Evolutionary conservation across 2,797 vertebrate species (phyloP), one percentile per base, ranked within the genome.

Genomic region (Pampus argenteus): DNA sequence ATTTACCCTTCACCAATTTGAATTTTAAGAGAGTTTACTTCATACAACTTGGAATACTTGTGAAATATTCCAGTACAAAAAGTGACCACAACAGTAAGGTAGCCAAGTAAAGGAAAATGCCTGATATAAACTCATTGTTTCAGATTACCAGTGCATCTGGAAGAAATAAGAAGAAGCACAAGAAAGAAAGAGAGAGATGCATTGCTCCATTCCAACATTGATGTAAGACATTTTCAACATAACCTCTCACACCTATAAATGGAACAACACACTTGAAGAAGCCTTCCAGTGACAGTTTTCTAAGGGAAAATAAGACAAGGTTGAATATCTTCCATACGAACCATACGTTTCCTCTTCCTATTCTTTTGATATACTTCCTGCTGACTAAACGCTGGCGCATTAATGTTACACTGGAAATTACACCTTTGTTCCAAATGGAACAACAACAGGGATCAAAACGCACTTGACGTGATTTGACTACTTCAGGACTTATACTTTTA

Each of bases 341-440:
- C 42, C 13, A 17, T 6, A 45, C 29, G 47, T 67, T 56, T 52
- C 22, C 22, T 64, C 10, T 17, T 36, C 28, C n/a, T n/a, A n/a
- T n/a, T 47, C 17, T 22, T 38, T 15, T 45, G 23, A n/a, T 50
- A 11, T 47, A 48, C 42, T 48, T 59, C 13, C 22, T 31, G 50
- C 44, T 52, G 36, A 38, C 9, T 45, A 61, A 26, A 62, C 38
- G 55, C 34, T 2, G 40, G 25, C 48, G 38, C 42, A 20, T 47
- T 48, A 18, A n/a, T 49, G 50, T 29, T 4, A 3, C 7, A n/a
- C 18, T 72, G n/a, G 26, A 31, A 54, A 62, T 38, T 59, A 15
- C 44, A 45, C 14, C 36, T 48, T 61, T 29, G 6, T 34, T 57
- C 31, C 61, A 69, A 74, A 61, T 4, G 4, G 47, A 52, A 29